phyloP scores from a whole-genome alignment of 2,888 invertebrate genomes.

The Chalcosyrphus nemorum region DNA sequence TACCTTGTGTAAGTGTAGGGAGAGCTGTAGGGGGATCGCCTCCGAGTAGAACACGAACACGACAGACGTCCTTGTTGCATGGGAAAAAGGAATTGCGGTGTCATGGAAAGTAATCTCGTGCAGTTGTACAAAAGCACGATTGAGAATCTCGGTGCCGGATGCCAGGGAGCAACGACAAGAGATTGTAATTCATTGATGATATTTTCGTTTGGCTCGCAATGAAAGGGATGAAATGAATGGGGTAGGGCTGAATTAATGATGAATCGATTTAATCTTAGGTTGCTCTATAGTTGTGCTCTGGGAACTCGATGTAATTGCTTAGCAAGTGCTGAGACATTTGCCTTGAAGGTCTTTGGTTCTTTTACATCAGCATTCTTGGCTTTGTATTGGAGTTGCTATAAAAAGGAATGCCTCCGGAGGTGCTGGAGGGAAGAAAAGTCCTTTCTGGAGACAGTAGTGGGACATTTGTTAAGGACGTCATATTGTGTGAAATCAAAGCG shows the following conservation, averaged over 20 bases:
- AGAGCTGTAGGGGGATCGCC: constrained; percentile 4
- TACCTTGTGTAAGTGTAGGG: neutral
- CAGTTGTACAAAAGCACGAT: constrained; percentile 46
- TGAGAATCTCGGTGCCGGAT: constrained; percentile 44
- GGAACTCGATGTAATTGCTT: constrained; percentile 18
- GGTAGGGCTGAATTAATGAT: neutral
- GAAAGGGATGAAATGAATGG: constrained; percentile 19
- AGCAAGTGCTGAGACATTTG: no score
- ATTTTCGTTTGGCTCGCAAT: constrained; percentile 17
- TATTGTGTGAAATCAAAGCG: no score
- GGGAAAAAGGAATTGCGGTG: constrained; percentile 44
- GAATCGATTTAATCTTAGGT: constrained; percentile 32
- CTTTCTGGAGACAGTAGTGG: no score
- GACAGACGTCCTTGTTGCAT: constrained; percentile 31
- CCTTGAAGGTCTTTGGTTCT: no score
- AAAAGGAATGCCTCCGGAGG: no score
- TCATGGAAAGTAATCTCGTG: constrained; percentile 62
- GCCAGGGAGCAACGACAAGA: neutral
- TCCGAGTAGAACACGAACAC: constrained; percentile 23
- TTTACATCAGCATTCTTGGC: no score
- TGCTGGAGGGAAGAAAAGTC: no score
- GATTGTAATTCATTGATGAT: constrained; percentile 46
- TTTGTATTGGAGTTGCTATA: no score
- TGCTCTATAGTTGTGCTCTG: neutral
- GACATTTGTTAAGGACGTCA: no score